Percentiles rank a stretch among this genome's conserved stretches.
phyloP scores from a whole-genome alignment of 2,113 vertebrate genomes.

The Xenotilapia longispinis region DNA sequence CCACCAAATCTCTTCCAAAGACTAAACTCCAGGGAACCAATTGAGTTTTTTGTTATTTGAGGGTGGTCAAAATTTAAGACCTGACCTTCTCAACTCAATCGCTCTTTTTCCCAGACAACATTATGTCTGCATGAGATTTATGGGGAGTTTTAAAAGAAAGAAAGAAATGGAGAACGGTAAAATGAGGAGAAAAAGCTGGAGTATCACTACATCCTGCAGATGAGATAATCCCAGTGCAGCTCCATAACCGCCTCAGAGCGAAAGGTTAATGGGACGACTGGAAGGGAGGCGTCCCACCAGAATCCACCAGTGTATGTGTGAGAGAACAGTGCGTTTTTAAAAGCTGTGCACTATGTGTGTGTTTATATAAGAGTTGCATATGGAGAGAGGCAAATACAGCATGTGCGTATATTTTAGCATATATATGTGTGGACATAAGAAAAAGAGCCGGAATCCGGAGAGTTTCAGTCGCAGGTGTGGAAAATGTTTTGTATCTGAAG shows the following conservation, averaged over 20 bases:
- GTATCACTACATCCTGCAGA: neutral
- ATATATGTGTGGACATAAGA: neutral
- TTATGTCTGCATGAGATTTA: conserved; percentile 1
- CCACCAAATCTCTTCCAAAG: neutral
- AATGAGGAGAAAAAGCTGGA: neutral
- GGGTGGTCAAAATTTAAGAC: conserved; percentile 33
- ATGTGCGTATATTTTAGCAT: neutral
- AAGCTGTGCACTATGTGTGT: neutral
- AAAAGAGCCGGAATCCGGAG: neutral
- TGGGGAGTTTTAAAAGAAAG: neutral
- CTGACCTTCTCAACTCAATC: neutral
- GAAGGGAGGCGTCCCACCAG: neutral
- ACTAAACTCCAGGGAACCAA: conserved; percentile 3
- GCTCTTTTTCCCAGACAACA: conserved; percentile 20
- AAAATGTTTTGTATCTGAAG: conserved; percentile 33
- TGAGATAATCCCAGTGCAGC: conserved; percentile 28
- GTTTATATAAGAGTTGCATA: neutral
- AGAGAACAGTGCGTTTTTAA: neutral
- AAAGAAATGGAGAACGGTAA: neutral
- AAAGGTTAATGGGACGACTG: conserved; percentile 23
- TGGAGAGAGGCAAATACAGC: neutral
- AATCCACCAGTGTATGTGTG: neutral
- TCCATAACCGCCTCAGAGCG: neutral
- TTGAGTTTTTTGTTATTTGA: conserved; percentile 17
- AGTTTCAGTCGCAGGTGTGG: conserved; percentile 9